Conservation (phyloP, 2,797 vertebrate genomes). For the Labroides dimidiatus region DNA sequence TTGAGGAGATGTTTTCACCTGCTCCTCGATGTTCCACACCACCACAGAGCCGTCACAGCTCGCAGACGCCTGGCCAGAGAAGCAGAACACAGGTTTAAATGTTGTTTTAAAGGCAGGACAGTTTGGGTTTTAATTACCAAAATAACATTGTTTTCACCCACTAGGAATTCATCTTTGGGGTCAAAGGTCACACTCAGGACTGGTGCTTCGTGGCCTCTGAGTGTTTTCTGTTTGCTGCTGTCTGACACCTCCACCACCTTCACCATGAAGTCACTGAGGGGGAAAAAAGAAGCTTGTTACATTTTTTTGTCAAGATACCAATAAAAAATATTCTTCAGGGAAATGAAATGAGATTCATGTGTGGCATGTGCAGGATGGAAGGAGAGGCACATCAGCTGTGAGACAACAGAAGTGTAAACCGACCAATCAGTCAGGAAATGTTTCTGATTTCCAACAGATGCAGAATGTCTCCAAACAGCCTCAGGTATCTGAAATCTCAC, state of each 20-base stretch:
- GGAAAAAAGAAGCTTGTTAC: no score
- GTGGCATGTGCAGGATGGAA: background rate
- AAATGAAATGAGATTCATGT: no score
- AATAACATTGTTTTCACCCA: conserved; percentile 65
- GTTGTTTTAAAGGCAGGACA: background rate
- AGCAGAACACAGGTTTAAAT: background rate
- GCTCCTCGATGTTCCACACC: conserved; percentile 92
- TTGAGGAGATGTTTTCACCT: conserved; percentile 80
- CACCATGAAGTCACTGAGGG: conserved; percentile 92
- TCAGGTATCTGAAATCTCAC: conserved; percentile 24
- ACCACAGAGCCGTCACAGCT: conserved; percentile 96
- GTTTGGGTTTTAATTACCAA: background rate
- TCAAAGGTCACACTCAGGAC: conserved; percentile 95
- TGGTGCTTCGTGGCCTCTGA: conserved; percentile 93
- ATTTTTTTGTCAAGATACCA: no score
- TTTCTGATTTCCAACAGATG: conserved; percentile 34
- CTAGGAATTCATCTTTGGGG: conserved; percentile 91
- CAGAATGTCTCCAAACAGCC: conserved; percentile 16
- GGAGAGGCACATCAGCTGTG: conserved; percentile 5
- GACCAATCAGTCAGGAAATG: conserved; percentile 44
- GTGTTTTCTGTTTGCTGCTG: conserved; percentile 93
- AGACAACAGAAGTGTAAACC: conserved; percentile 25
- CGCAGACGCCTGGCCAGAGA: conserved; percentile 87
- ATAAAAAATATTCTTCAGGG: no score
- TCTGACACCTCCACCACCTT: conserved; percentile 94